Conservation (phyloP, 2,888 invertebrate genomes). For the Lepidocyrtinus sp. region DNA sequence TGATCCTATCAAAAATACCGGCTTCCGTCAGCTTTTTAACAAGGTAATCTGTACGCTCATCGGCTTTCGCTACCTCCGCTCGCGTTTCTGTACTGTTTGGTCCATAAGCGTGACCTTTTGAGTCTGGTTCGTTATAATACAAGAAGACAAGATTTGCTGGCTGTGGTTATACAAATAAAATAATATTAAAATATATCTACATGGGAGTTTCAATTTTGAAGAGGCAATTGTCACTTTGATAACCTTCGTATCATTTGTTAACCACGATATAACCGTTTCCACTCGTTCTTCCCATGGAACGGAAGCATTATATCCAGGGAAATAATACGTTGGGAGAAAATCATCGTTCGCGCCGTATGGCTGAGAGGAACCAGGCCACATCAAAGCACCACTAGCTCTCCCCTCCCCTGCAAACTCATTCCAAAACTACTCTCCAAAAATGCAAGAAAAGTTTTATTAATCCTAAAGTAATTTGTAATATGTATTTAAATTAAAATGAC, state of each 20-base stretch:
- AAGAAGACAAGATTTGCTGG: constrained; percentile 81
- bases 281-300: constrained; percentile 73
- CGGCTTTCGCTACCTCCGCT: constrained; percentile 63
- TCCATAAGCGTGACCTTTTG: constrained; percentile 77
- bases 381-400: constrained; percentile 78
- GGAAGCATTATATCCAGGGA: constrained; percentile 29
- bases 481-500: not conserved
- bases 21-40: constrained; percentile 75
- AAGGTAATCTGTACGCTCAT: constrained; percentile 75
- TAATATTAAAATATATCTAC: too few relatives aligned
- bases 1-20: constrained; percentile 75
- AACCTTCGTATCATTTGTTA: constrained; percentile 73
- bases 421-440: too few relatives aligned
- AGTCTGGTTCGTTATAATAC: constrained; percentile 83
- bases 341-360: constrained; percentile 74
- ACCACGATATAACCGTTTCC: constrained; percentile 78
- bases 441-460: too few relatives aligned
- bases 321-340: constrained; percentile 71
- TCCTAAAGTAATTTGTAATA: too few relatives aligned
- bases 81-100: constrained; percentile 74
- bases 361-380: constrained; percentile 81
- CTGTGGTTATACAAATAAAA: constrained; percentile 55
- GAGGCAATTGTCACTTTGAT: too few relatives aligned
- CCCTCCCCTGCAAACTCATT: constrained; percentile 76
- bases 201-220: too few relatives aligned